These are phyloP conservation scores for Mellivora capensis DNA, from an alignment of 2,113 vertebrate species.

Conservation along the genomic window DNA sequence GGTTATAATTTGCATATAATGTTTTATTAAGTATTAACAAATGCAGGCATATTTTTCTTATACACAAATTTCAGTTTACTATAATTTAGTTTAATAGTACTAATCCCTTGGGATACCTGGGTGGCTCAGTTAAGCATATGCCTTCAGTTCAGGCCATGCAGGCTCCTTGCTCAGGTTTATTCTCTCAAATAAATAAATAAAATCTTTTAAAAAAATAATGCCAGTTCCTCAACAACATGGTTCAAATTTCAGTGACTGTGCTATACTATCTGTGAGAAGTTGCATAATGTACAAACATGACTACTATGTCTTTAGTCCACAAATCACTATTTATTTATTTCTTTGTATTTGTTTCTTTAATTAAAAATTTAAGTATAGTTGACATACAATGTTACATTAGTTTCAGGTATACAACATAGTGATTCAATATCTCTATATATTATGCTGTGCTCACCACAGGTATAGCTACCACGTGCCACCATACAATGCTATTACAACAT, in stretches of 20 bases:
- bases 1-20: neutral
- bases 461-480: neutral
- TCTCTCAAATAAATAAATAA: neutral
- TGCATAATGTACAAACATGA: neutral
- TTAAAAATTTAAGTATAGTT: neutral
- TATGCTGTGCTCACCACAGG: neutral
- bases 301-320: neutral
- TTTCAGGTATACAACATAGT: neutral
- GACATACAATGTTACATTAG: neutral
- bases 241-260: neutral
- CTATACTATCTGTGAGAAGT: neutral
- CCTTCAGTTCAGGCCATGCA: neutral
- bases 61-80: neutral
- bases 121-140: neutral
- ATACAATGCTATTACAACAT: neutral
- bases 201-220: neutral
- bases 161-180: neutral
- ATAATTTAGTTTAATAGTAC: neutral
- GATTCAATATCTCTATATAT: neutral
- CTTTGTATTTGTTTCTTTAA: neutral
- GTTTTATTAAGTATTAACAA: neutral
- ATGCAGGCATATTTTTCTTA: neutral
- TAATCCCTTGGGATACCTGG: neutral
- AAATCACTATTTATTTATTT: neutral
- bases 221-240: neutral